Base-by-base conservation (phyloP, 1,140 invertebrate genomes). In the Lepidurus arcticus region DNA sequence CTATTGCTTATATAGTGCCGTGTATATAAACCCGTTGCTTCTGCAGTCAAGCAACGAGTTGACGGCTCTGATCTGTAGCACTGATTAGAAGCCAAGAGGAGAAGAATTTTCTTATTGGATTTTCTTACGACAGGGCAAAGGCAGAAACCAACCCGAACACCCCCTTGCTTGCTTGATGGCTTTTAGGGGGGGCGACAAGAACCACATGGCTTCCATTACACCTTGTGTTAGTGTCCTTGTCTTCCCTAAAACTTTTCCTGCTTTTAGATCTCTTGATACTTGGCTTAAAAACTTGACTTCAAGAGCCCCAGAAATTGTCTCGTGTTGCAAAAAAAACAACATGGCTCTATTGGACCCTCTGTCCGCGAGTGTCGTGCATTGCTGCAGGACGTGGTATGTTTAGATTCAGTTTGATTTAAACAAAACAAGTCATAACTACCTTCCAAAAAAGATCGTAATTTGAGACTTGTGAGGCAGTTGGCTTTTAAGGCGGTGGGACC, bases 141-240 rank as follows among this genome's bases (percentile, higher is more conserved):
- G 53, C 9, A 21, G 53, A 65, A 9, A 16, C 53, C 53, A 65
- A 65, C 8, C 53, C 13, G 7, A 65, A 65, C 53, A 13, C 53
- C 8, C 53, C 53, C 45, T 47, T 47, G 45, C 10, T 65, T 13
- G 53, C 6, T 65, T 65, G 53, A 65, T 65, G 53, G n/a, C 53
- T 65, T 65, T 65, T 65, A 65, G 53, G 53, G 45, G 16, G 53
- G 53, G 21, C 53, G 53, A 65, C 53, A 65, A 65, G 53, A 65
- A 65, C 53, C 53, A 65, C 53, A 65, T 65, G 53, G 53, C 53
- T 65, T 65, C 53, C 53, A 65, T 65, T 65, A 65, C 53, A 65
- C 53, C 53, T 65, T 65, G 53, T 65, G 53, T 65, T 13, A 9
- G 13, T 65, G 53, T 65, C 53, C 53, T 65, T 65, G 53, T 65